Evolutionary conservation across 1,140 invertebrate species (phyloP), one percentile per base, ranked within the genome.

Genomic region (Drosophila tropicalis): DNA sequence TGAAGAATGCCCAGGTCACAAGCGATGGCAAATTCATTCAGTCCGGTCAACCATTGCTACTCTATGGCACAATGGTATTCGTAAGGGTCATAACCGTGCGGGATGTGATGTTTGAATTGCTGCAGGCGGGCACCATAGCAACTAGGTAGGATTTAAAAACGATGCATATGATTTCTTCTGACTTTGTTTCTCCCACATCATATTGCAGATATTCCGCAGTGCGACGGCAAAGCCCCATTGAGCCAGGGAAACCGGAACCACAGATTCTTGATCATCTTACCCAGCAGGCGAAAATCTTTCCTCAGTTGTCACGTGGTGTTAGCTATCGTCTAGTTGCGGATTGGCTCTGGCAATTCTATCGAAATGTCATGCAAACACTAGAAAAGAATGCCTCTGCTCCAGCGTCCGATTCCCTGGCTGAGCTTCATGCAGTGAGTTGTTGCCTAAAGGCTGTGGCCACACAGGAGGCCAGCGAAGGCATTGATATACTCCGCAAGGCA

Each of bases 41-140:
- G 91, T 95, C 97, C 0, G 93, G 95, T 4, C 97, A 95, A 89
- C 95, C 96, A 36, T 97, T 98, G 91, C 93, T 98, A 0, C 95
- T 97, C 0, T 99, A 98, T 92, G 97, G 97, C 6, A 97, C 97
- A 0, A 98, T 99, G 98, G 96, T 98, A 90, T 97, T 98, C 91
- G 96, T 98, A 0, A 93, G 98, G 22, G 96, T 98, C 10, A 94
- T 96, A 51, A 93, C 98, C 67, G 94, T 97, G 1, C 93, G 94
- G 79, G 96, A 96, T 90, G 93, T 95, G 44, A 94, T 94, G 56
- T 94, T 93, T 60, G 95, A 95, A 71, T 94, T 98, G 58, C 94
- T 95, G 1, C 96, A 97, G 92, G 97, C 96, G 0, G 95, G 95
- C 25, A 97, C 96, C 34, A 98, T 98, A 68, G 96, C 96, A 4